Evolutionary conservation across 2,113 vertebrate species (phyloP), one percentile per base, ranked within the genome.

Genomic region (Toxostoma redivivum): DNA sequence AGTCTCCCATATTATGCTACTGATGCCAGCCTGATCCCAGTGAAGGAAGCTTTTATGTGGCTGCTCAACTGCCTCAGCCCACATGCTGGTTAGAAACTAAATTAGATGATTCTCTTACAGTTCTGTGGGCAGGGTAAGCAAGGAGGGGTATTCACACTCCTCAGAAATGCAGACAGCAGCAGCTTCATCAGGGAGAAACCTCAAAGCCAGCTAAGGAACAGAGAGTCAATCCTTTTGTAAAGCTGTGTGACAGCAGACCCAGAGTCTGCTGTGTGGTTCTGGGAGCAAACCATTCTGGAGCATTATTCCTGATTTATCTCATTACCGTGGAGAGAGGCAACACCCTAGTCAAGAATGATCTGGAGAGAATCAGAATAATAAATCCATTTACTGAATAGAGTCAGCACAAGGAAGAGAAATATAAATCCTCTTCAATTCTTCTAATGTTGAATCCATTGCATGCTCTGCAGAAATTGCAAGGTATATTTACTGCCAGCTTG

Each of bases 291-390:
- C 13, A 58, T 45, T 72, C 54, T 61, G 76, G 20, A 81, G n/a
- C 20, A 22, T 85, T 92, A 83, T 54, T 92, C 70, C 84, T 86
- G 44, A 73, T 90, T 61, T 82, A 78, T 56, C 95, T 80, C 73
- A 85, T 61, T 87, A 85, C 86, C 33, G 28, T 69, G 60, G 44
- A 89, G 80, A 92, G 77, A 92, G 60, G 57, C 83, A 97, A 94
- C 88, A 85, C 66, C 79, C 67, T 66, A 73, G 85, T 51, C 76
- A 97, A 90, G 67, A 96, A 92, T 70, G 76, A 82, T 74, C 82
- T 88, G 80, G 64, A 90, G 42, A 87, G 58, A 94, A 86, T 21
- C 38, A 91, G 15, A 85, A 67, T 40, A 85, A 94, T 66, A 83
- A 86, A 66, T 35, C 58, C 42, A 47, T 77, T 88, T 62, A 80